A percentile compares a stretch with the other conserved stretches of the same genome.
phyloP scores from a whole-genome alignment of 2,797 vertebrate genomes.

The Cynopterus sphinx region DNA sequence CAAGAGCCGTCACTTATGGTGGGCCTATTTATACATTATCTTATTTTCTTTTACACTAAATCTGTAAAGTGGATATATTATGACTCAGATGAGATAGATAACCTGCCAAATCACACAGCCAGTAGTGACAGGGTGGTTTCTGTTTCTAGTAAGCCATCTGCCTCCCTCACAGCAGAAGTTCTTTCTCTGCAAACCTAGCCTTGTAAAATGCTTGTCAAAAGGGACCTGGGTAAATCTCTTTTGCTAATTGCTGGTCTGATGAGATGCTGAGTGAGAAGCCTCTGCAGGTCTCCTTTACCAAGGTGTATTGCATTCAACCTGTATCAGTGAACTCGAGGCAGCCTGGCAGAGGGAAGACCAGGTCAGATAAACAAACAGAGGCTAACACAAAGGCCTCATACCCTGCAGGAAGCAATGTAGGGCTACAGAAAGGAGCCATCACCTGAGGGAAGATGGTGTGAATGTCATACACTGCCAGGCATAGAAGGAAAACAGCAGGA shows the following conservation, averaged over 20 bases:
- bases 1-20: neutral
- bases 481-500: neutral
- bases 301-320: neutral
- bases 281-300: neutral
- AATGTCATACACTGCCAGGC: accelerated
- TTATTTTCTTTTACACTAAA: neutral
- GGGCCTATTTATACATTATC: neutral
- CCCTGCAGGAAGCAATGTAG: neutral
- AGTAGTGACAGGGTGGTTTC: neutral
- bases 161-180: neutral
- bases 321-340: neutral
- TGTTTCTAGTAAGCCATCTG: neutral
- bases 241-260: neutral
- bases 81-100: neutral
- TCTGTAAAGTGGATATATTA: neutral
- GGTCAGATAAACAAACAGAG: neutral
- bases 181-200: neutral
- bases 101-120: neutral
- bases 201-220: neutral
- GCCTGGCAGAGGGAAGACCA: neutral
- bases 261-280: neutral
- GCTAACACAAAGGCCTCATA: neutral
- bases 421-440: neutral
- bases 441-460: neutral
- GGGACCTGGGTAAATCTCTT: neutral